Conservation (phyloP, 2,888 invertebrate genomes). For the Polydrusus pterygomalis region DNA sequence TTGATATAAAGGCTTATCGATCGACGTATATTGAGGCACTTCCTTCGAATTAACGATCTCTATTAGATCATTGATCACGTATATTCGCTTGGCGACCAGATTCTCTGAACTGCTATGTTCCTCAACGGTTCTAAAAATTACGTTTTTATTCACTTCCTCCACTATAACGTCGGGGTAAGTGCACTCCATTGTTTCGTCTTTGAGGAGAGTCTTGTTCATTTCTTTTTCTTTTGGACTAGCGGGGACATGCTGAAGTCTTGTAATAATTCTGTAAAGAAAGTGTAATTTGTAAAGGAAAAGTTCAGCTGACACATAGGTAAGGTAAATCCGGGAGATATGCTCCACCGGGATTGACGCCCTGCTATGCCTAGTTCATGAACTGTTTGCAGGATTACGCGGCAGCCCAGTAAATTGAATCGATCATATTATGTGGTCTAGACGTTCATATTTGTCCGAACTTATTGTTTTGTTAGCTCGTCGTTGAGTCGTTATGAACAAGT, state of each 20-base stretch:
- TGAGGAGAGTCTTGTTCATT: conserved; percentile 59
- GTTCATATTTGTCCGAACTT: too few species aligned
- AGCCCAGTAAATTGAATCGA: too few species aligned
- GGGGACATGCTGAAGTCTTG: conserved; percentile 52
- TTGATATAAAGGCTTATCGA: conserved; percentile 62
- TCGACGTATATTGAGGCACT: conserved; percentile 60
- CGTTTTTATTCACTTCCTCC: conserved; percentile 78
- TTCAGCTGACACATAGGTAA: not conserved
- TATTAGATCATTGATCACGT: conserved; percentile 83
- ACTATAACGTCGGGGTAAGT: conserved; percentile 83
- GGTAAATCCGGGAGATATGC: too few species aligned
- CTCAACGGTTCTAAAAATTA: conserved; percentile 74
- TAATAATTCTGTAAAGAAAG: conserved; percentile 54
- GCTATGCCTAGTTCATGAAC: too few species aligned
- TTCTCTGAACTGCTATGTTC: conserved; percentile 74
- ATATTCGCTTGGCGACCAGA: conserved; percentile 79
- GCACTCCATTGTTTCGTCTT: conserved; percentile 73
- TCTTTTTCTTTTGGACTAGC: conserved; percentile 60
- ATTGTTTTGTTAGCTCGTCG: too few species aligned
- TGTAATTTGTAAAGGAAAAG: not conserved
- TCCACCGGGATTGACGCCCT: too few species aligned
- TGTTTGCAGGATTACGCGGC: too few species aligned
- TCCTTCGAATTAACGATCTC: conserved; percentile 75
- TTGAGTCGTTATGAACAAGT: too few species aligned
- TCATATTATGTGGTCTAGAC: too few species aligned